These are phyloP conservation scores for Clitarchus hookeri DNA, from an alignment of 2,888 invertebrate species.

Conservation along the genomic window DNA sequence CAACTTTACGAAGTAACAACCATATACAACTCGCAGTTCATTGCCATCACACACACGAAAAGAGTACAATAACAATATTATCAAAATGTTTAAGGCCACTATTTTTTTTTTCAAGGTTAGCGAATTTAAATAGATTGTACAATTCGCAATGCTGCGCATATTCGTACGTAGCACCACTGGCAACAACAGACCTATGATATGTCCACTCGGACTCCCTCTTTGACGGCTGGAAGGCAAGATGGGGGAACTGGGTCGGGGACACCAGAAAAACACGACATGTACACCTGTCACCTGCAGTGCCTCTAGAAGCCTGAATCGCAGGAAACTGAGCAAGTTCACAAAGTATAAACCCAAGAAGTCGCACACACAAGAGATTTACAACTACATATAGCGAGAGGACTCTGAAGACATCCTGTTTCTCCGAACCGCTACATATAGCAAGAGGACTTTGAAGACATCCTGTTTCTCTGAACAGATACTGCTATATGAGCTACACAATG, in stretches of 20 bases:
- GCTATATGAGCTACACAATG: neutral
- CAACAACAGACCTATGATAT: conserved; percentile 17
- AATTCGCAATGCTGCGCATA: conserved; percentile 22
- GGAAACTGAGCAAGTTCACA: neutral
- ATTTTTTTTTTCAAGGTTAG: conserved; percentile 36
- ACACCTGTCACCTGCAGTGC: too few species aligned
- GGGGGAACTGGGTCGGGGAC: conserved; percentile 10
- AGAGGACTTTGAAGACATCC: neutral
- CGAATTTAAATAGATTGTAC: conserved; percentile 34
- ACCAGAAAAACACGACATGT: too few species aligned
- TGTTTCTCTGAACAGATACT: neutral
- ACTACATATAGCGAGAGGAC: neutral
- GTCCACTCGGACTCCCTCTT: neutral
- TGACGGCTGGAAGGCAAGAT: conserved; percentile 12
- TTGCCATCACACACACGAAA: conserved; percentile 18
- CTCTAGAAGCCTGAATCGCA: neutral
- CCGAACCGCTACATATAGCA: neutral
- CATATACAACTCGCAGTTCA: conserved; percentile 17
- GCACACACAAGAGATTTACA: neutral
- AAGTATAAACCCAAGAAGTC: neutral
- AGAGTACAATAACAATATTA: conserved; percentile 35
- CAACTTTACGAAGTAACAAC: neutral
- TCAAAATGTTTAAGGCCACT: conserved; percentile 41
- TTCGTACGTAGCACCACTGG: conserved; percentile 14
- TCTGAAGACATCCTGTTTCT: neutral